Percentiles rank a stretch among this genome's conserved stretches.
Evolutionary conservation across 2,888 invertebrate species (phyloP).

Genomic region (Baronia brevicornis): DNA sequence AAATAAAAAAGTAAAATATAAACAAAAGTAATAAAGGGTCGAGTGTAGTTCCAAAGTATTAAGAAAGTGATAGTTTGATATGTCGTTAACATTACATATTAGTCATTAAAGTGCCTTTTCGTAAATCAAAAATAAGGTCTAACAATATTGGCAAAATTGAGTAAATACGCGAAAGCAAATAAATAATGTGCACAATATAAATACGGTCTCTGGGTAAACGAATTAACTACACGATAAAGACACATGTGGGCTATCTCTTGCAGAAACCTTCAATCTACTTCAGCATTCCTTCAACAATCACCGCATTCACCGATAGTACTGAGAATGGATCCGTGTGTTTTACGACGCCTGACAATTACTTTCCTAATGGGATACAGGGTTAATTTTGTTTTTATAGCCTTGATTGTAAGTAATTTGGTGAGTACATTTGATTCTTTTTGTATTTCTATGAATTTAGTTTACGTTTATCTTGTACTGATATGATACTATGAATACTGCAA

Average conservation of each 20-base stretch:
- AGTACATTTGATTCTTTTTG: too few species aligned
- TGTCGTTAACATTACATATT: too few species aligned
- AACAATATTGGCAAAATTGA: not conserved
- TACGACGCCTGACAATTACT: conserved; percentile 15
- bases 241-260: conserved; percentile 14
- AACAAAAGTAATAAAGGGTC: too few species aligned
- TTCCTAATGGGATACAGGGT: conserved; percentile 8
- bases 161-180: conserved; percentile 3
- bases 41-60: too few species aligned
- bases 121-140: not conserved
- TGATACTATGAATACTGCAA: not conserved
- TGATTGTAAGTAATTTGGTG: conserved; percentile 10
- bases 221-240: conserved; percentile 12
- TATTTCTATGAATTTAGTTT: not conserved
- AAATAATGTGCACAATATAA: conserved; percentile 10
- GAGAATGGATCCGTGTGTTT: conserved; percentile 11
- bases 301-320: conserved; percentile 4
- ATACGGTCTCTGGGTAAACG: conserved; percentile 9
- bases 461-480: not conserved
- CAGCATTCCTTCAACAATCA: conserved; percentile 11
- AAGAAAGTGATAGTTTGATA: too few species aligned
- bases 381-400: conserved; percentile 7
- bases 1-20: too few species aligned
- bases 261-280: conserved; percentile 10
- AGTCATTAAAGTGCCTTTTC: conserved; percentile 3